Evolutionary conservation across 2,888 invertebrate genomes (phyloP), one percentile per base, ranked within the genome.

Genomic region (Ophion ventricosus): DNA sequence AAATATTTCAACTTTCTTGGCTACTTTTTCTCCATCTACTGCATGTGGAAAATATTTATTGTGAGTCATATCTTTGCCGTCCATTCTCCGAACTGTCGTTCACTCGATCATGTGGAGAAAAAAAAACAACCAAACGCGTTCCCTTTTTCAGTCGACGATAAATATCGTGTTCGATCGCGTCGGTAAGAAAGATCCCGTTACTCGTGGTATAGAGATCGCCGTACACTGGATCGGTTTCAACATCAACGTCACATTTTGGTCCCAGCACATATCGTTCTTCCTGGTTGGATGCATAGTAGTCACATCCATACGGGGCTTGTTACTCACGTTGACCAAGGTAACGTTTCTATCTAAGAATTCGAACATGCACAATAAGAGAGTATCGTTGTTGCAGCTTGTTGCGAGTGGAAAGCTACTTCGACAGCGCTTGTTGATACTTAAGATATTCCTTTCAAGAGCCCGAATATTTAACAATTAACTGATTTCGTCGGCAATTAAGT

Each of bases 161-260:
- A 99, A 99, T 94, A 99, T 99, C 90, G 98, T 99, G 25, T 99
- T 99, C 94, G 99, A 99, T 94, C 96, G 99, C 75, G 99, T 99
- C 0, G 99, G 99, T 0, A 98, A 98, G 92, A 98, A 99, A 90
- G 99, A 99, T 94, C 99, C 99, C 0, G 99, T 99, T 1, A 99
- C 99, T 0, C 95, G 98, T 86, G 98, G 98, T 0, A 96, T 99
- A 78, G 99, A 99, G 94, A 98, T 99, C 84, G 98, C 98, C 4
- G 98, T 99, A 0, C 97, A 98, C 92, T 99, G 98, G 97, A 96
- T 99, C 91, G 99, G 99, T 20, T 96, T 99, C 90, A 96, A 97
- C 91, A 97, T 99, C 88, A 99, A 99, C 93, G 97, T 99, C n/a
- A 96, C 97, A 23, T 99, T 99, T 94, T 99, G 99, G 99, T 99